A percentile compares a stretch with the other conserved stretches of the same genome.
Evolutionary conservation across 2,888 invertebrate species (phyloP).

Genomic region (Pseudococcus viburni): DNA sequence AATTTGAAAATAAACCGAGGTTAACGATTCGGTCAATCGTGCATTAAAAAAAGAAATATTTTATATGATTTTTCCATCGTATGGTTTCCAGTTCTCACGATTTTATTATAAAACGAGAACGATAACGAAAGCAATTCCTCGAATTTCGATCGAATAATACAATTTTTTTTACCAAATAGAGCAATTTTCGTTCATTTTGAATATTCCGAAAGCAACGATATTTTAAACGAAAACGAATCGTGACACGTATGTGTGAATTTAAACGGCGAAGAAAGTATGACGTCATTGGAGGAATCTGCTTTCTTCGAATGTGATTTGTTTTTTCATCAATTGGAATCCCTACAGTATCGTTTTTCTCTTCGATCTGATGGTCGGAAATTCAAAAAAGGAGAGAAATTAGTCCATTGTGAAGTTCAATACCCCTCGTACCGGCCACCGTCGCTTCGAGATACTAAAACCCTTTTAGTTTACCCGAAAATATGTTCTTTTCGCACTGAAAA

Average conservation of each 20-base stretch:
- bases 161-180: constrained; percentile 1
- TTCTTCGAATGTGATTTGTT: neutral
- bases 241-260: neutral
- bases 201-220: neutral
- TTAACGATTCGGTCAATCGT: neutral
- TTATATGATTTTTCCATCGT: neutral
- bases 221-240: constrained; percentile 24
- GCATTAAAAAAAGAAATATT: neutral
- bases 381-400: neutral
- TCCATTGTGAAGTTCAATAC: neutral
- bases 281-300: constrained; percentile 11
- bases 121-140: neutral
- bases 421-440: neutral
- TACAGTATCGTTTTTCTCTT: no score
- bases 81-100: neutral
- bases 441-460: neutral
- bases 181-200: neutral
- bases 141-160: constrained; percentile 18
- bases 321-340: neutral
- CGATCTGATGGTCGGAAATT: neutral
- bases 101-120: neutral
- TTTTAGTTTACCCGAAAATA: neutral
- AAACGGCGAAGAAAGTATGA: constrained; percentile 26
- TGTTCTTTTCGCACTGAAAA: constrained; percentile 11
- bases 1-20: neutral